phyloP scores from a whole-genome alignment of 2,113 vertebrate genomes.

The Notothenia rossii region DNA sequence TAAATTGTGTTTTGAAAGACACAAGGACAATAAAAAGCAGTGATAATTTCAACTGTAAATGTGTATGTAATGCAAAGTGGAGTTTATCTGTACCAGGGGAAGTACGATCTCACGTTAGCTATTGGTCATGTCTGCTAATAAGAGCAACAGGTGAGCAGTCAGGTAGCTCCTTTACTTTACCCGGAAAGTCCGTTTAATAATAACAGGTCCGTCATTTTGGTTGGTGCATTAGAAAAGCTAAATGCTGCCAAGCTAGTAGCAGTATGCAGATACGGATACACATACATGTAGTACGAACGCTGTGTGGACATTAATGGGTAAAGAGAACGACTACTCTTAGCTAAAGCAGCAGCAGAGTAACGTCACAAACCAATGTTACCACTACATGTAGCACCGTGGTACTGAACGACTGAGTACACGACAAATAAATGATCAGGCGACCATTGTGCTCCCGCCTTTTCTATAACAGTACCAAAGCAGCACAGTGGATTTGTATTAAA shows the following conservation, averaged over 20 bases:
- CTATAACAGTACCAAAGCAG: rapidly evolving
- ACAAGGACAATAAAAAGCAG: too few species aligned
- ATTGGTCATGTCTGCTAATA: not conserved
- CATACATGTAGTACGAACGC: rapidly evolving
- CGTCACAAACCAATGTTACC: not conserved
- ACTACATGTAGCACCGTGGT: not conserved
- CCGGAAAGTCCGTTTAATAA: too few species aligned
- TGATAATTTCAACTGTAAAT: not conserved
- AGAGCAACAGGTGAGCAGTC: conserved; percentile 45
- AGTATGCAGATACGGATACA: not conserved
- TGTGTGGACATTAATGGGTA: not conserved
- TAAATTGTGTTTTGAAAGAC: too few species aligned
- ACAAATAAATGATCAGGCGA: rapidly evolving
- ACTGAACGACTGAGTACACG: not conserved
- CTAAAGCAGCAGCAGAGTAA: not conserved
- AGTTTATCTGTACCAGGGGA: not conserved
- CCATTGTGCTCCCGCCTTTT: rapidly evolving
- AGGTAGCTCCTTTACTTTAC: not conserved
- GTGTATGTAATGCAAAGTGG: too few species aligned
- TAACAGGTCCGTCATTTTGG: not conserved
- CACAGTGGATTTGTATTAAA: not conserved
- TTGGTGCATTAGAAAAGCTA: not conserved
- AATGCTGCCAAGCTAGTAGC: not conserved
- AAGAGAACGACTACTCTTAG: not conserved
- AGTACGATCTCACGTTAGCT: not conserved